Base-by-base conservation (phyloP, 2,113 vertebrate species). In the Camelus dromedarius region DNA sequence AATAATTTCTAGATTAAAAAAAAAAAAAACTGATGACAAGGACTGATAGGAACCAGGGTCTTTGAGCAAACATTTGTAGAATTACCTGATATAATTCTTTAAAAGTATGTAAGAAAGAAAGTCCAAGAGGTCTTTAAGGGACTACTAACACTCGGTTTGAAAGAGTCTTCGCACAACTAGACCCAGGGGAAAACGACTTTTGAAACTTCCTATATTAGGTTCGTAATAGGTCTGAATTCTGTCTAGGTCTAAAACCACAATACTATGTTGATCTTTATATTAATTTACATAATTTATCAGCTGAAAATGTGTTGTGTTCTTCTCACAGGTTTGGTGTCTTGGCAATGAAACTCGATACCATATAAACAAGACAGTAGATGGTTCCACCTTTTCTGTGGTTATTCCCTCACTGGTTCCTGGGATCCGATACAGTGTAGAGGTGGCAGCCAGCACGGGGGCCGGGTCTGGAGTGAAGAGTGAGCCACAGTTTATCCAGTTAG, bases 301-400 rank as follows among this genome's bases (percentile, higher is more conserved):
- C 15, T 64, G 69, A 12, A 6, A 8, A 28, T 87, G 56, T 24
- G 1, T 89, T 38, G 5, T 94, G 0, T 52, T 52, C 94, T 91
- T 52, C 76, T 93, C 93, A 42, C 98, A 99, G 99, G 99, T 99
- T 93, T 99, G 99, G 99, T 99, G 99, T 97, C 98, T 99, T 82
- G 99, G 99, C 89, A 99, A 99, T 76, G 99, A 99, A 97, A 99
- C 99, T 54, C 97, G 99, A 22, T 99, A 99, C 98, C 99, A 99
- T 64, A 99, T 99, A 69, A 99, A 99, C 98, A 99, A 99, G 83
- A 99, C 99, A 0, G 99, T 99, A 12, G 99, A 99, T 4, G 99
- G 99, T 22, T 98, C 99, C 32, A 99, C 99, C 48, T 98, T 99
- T 12, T 99, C 99, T 3, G 98, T 99, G 46, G 98, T 99, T 97